phyloP scores from a whole-genome alignment of 2,113 vertebrate genomes.

The Vidua chalybeata region DNA sequence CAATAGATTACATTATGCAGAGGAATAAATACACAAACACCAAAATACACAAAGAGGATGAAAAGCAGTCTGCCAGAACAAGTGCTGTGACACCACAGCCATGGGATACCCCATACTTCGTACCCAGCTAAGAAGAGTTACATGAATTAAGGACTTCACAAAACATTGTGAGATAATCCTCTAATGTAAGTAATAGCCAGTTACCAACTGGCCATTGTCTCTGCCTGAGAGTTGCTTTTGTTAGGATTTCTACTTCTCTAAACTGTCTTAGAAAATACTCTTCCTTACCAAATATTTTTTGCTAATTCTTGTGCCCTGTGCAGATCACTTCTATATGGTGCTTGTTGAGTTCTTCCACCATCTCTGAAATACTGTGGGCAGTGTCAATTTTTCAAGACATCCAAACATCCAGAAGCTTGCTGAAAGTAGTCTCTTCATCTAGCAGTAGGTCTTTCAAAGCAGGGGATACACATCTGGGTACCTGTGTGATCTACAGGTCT shows the following conservation, averaged over 20 bases:
- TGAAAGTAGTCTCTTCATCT: neutral
- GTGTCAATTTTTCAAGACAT: neutral
- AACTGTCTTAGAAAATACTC: neutral
- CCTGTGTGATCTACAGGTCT: neutral
- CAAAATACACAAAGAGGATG: neutral
- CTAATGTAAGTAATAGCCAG: neutral
- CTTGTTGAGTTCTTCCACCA: neutral
- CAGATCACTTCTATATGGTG: accelerated
- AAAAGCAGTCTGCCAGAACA: neutral
- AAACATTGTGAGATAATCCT: neutral
- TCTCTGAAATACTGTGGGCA: neutral
- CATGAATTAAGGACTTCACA: neutral
- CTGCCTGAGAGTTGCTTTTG: neutral
- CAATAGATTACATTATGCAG: neutral
- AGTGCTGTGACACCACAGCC: neutral
- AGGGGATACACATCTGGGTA: neutral
- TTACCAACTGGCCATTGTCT: neutral
- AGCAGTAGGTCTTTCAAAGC: neutral
- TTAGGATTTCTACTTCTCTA: neutral
- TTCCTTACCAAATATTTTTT: neutral
- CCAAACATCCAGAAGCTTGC: neutral
- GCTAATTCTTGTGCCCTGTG: neutral
- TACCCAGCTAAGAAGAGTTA: neutral
- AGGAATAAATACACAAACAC: neutral
- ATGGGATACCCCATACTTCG: neutral